phyloP scores from a whole-genome alignment of 37 sponge, comb jelly and placozoan species.

The Bolinopsis microptera region DNA sequence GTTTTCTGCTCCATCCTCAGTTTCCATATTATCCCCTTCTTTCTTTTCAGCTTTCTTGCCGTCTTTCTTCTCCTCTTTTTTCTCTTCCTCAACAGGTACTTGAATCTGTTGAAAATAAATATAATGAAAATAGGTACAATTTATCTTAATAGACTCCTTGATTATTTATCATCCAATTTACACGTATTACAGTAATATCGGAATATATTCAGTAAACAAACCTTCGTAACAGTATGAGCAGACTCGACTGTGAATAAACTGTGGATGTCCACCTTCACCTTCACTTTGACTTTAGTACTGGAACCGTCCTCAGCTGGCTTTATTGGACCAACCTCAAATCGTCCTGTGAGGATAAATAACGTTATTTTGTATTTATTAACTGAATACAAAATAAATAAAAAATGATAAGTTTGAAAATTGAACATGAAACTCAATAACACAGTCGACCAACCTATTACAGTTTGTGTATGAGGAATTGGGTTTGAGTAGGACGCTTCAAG shows the following conservation, averaged over 20 bases:
- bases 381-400: not conserved
- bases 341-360: conserved; percentile 64
- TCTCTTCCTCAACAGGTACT: conserved; percentile 58
- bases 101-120: conserved; percentile 48
- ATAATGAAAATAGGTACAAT: not conserved
- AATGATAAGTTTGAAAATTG: not conserved
- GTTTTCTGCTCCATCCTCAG: not conserved
- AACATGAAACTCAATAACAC: not conserved
- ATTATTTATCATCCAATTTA: no score
- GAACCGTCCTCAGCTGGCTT: conserved; percentile 81
- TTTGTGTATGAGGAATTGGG: conserved; percentile 41
- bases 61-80: conserved; percentile 63
- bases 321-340: conserved; percentile 78
- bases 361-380: no score
- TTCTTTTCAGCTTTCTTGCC: conserved; percentile 66
- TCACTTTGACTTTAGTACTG: conserved; percentile 88
- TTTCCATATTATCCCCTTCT: conserved; percentile 75
- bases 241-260: conserved; percentile 79
- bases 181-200: no score
- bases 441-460: not conserved
- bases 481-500: conserved; percentile 74
- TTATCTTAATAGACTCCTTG: no score
- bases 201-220: no score
- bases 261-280: conserved; percentile 85
- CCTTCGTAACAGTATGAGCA: conserved; percentile 80